Conservation (phyloP, 1,140 invertebrate species). For the Metopolophium dirhodum region DNA sequence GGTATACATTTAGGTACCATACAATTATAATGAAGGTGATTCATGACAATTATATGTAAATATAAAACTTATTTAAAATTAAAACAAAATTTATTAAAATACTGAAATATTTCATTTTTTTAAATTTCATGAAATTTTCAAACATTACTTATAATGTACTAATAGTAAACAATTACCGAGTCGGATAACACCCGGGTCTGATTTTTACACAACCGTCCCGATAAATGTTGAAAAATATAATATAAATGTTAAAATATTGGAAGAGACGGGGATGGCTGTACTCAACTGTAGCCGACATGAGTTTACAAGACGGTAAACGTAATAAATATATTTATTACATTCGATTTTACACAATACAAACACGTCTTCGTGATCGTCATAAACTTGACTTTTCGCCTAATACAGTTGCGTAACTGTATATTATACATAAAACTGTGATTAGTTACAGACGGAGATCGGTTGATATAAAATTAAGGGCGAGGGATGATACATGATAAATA, state of each 20-base stretch:
- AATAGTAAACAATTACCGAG: not conserved
- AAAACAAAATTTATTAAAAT: too few relatives aligned
- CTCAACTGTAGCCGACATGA: not conserved
- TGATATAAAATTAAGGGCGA: not conserved
- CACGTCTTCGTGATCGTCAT: not conserved
- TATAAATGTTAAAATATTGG: not conserved
- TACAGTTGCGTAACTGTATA: not conserved
- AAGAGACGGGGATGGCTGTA: not conserved
- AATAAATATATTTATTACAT: constrained; percentile 8
- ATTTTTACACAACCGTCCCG: not conserved
- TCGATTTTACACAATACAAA: not conserved
- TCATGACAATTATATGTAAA: too few relatives aligned
- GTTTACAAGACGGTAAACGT: not conserved
- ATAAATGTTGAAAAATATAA: not conserved
- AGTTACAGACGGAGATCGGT: not conserved
- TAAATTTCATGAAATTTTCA: too few relatives aligned
- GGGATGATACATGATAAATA: not conserved
- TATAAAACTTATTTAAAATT: too few relatives aligned
- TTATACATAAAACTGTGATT: not conserved
- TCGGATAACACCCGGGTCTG: not conserved
- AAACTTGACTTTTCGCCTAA: not conserved
- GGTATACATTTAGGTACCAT: too few relatives aligned
- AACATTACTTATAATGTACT: not conserved
- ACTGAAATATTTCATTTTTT: too few relatives aligned
- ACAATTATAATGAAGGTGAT: too few relatives aligned